phyloP scores from a whole-genome alignment of 2,113 vertebrate species.

The Sturnira hondurensis region DNA sequence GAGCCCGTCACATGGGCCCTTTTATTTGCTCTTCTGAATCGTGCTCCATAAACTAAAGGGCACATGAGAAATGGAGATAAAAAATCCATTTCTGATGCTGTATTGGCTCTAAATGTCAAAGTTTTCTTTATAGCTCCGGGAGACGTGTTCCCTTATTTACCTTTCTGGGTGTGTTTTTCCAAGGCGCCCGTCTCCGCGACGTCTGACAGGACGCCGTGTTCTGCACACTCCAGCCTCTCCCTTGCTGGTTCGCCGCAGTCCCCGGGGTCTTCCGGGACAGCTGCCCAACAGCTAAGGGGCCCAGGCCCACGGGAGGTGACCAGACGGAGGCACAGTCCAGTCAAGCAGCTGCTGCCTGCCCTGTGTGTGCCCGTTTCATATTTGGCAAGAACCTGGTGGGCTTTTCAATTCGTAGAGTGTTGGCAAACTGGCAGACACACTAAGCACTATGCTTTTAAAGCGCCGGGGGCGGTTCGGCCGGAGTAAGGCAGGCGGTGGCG shows the following conservation, averaged over 20 bases:
- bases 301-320: fast-evolving
- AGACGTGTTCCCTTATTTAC: background rate
- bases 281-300: background rate
- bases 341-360: fast-evolving
- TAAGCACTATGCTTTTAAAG: fast-evolving
- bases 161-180: conserved; percentile 2
- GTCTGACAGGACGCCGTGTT: background rate
- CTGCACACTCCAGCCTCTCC: fast-evolving
- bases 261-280: background rate
- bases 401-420: fast-evolving
- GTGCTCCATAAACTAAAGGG: conserved; percentile 36
- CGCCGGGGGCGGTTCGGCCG: fast-evolving
- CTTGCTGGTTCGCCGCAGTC: fast-evolving
- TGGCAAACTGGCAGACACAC: fast-evolving
- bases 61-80: conserved; percentile 50
- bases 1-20: background rate
- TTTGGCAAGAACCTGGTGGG: fast-evolving
- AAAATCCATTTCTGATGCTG: conserved; percentile 55
- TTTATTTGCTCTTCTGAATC: conserved; percentile 39
- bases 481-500: fast-evolving
- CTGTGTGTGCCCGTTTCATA: fast-evolving
- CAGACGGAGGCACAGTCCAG: fast-evolving
- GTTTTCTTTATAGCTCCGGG: conserved; percentile 28
- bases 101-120: conserved; percentile 55
- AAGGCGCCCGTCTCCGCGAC: fast-evolving